Percentiles rank a stretch among this genome's conserved stretches.
These are phyloP conservation scores for Mastacembelus armatus DNA, from an alignment of 2,797 vertebrate species.

Conservation along the genomic window DNA sequence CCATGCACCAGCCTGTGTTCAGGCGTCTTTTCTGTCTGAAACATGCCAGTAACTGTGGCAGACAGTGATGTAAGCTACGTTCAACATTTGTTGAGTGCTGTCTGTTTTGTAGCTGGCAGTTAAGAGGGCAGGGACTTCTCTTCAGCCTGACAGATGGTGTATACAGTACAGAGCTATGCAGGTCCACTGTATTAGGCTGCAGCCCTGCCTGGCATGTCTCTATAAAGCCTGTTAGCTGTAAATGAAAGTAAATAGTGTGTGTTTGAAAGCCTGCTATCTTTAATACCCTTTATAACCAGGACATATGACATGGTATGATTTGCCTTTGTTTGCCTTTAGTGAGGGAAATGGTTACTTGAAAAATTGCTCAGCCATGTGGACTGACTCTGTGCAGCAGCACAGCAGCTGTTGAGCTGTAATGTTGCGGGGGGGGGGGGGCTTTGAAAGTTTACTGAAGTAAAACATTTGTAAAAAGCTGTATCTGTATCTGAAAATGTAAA, in stretches of 20 bases:
- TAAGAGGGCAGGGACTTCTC: constrained; percentile 54
- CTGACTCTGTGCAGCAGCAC: background rate
- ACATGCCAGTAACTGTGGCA: constrained; percentile 29
- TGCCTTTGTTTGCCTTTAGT: constrained; percentile 18
- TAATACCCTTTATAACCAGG: constrained; percentile 5
- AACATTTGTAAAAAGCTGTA: constrained; percentile 24
- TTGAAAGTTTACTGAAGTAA: constrained; percentile 15
- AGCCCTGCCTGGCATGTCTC: constrained; percentile 40
- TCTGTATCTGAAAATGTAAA: constrained; percentile 20
- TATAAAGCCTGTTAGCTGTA: constrained; percentile 37
- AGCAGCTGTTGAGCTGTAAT: background rate
- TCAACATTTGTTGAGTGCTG: constrained; percentile 41
- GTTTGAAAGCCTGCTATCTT: constrained; percentile 20
- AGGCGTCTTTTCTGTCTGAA: constrained; percentile 41
- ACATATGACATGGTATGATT: constrained; percentile 14
- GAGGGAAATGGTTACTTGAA: constrained; percentile 1
- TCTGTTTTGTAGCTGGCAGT: constrained; percentile 58
- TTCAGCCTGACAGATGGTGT: constrained; percentile 68
- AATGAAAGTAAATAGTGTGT: constrained; percentile 45
- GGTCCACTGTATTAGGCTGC: constrained; percentile 33
- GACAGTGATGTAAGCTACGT: constrained; percentile 42
- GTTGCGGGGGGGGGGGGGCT: constrained; percentile 7
- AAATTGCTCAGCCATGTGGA: background rate
- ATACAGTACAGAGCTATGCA: constrained; percentile 47
- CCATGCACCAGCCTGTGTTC: constrained; percentile 14